Base-by-base conservation (phyloP, 2,113 vertebrate genomes). In the Saiga tatarica region DNA sequence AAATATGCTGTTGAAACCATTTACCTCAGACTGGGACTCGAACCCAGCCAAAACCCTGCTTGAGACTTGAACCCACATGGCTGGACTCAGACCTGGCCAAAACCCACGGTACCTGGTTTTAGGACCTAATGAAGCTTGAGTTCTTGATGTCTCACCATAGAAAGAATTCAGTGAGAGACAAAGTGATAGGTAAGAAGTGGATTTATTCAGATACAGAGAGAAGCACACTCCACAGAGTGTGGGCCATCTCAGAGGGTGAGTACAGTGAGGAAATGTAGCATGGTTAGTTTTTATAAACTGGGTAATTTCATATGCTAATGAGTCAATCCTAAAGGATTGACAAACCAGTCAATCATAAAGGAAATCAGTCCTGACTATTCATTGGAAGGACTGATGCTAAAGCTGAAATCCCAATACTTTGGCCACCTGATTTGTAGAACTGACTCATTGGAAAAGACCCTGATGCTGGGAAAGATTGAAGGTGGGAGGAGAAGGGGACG, bases 231-330 rank as follows among this genome's bases (percentile, higher is more conserved):
- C n/a, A 36, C n/a, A 71, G 64, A 21, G n/a, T 71, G n/a, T 3
- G 67, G 67, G 19, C 19, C n/a, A 39, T 39, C 0, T 0, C n/a
- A 39, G 67, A 23, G 67, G n/a, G n/a, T 0, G 1, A 71, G 67
- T 23, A 3, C 4, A 0, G 9, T 71, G 67, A 71, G n/a, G 19
- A 71, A 36, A 71, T 23, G n/a, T 11, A 36, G 67, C 10, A 23
- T 23, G 19, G 67, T 71, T 71, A 71, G n/a, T 71, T 71, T 39
- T 71, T 11, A 71, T 71, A 71, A 36, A n/a, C n/a, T 71, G n/a
- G 67, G n/a, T 39, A 71, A 71, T 71, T 71, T 71, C n/a, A 39
- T 71, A 71, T 23, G n/a, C 67, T 71, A 71, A 12, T 71, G 67
- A 71, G 67, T 36, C n/a, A 39, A 0, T 71, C n/a, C 4, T 71